Conservation (phyloP, 1,140 invertebrate species). For the Scaptomyza montana region DNA sequence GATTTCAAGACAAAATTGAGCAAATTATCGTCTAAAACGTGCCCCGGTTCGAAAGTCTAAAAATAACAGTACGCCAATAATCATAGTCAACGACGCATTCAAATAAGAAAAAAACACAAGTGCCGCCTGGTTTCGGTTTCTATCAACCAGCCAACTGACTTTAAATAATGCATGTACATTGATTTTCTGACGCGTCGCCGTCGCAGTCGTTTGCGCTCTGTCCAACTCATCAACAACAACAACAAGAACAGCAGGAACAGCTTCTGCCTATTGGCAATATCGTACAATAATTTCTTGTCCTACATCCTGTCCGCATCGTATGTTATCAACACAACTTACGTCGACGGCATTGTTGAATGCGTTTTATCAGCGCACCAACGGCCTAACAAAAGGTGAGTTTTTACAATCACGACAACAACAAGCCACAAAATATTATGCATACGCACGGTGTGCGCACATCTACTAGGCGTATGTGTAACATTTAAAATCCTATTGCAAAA, state of each 20-base stretch:
- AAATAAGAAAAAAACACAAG: constrained; percentile 33
- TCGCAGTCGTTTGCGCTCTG: constrained; percentile 23
- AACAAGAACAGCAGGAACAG: constrained; percentile 6
- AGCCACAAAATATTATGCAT: constrained; percentile 40
- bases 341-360: constrained; percentile 77
- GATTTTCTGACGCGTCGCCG: constrained; percentile 63
- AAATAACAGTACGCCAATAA: constrained; percentile 47
- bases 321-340: constrained; percentile 75
- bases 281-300: constrained; percentile 47
- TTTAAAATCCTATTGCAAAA: constrained; percentile 12
- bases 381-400: constrained; percentile 72
- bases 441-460: constrained; percentile 15
- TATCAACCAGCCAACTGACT: constrained; percentile 49
- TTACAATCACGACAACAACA: constrained; percentile 4
- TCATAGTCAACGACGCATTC: constrained; percentile 25
- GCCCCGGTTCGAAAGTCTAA: constrained; percentile 60
- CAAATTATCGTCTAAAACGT: constrained; percentile 75
- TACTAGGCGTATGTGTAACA: constrained; percentile 37
- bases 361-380: constrained; percentile 74
- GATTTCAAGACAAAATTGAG: constrained; percentile 77
- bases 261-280: constrained; percentile 58
- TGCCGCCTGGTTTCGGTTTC: constrained; percentile 32
- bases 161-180: constrained; percentile 80
- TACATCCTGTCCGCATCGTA: constrained; percentile 39
- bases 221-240: constrained; percentile 37